These are phyloP conservation scores for Phlogophora meticulosa DNA, from an alignment of 2,888 invertebrate species.

Conservation along the genomic window DNA sequence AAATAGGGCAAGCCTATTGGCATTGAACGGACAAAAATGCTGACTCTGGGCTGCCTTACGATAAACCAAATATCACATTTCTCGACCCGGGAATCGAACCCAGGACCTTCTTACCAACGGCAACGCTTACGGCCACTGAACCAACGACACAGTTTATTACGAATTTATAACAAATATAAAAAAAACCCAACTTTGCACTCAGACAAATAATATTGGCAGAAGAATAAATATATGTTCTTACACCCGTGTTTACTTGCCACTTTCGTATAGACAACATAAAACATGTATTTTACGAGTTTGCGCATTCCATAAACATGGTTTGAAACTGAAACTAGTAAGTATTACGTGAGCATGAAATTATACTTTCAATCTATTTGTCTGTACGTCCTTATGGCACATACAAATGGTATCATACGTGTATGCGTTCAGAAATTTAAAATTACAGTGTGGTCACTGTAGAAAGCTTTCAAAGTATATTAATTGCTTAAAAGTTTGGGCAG, in stretches of 20 bases:
- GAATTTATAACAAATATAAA: conserved; percentile 27
- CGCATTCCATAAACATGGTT: conserved; percentile 29
- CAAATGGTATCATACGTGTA: background rate
- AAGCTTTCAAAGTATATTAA: no score
- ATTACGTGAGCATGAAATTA: background rate
- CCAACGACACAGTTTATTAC: background rate
- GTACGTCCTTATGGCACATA: background rate
- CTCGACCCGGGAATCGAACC: no score
- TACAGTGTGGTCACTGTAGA: no score
- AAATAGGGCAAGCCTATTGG: no score
- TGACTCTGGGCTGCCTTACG: no score
- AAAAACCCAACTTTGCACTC: conserved; percentile 4
- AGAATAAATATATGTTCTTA: conserved; percentile 43
- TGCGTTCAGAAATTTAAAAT: no score
- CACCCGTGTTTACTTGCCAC: conserved; percentile 32
- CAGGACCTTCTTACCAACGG: no score
- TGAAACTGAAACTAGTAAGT: background rate
- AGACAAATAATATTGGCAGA: conserved; percentile 23
- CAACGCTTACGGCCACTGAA: no score
- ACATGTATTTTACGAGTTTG: conserved; percentile 32
- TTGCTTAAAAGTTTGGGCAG: no score
- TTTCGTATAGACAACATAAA: conserved; percentile 24
- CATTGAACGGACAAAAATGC: no score
- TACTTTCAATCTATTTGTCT: background rate
- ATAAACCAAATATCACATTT: no score